A percentile compares a stretch with the other conserved stretches of the same genome.
Conservation (phyloP, 1,140 invertebrate species). For the Scaptomyza pallida region DNA sequence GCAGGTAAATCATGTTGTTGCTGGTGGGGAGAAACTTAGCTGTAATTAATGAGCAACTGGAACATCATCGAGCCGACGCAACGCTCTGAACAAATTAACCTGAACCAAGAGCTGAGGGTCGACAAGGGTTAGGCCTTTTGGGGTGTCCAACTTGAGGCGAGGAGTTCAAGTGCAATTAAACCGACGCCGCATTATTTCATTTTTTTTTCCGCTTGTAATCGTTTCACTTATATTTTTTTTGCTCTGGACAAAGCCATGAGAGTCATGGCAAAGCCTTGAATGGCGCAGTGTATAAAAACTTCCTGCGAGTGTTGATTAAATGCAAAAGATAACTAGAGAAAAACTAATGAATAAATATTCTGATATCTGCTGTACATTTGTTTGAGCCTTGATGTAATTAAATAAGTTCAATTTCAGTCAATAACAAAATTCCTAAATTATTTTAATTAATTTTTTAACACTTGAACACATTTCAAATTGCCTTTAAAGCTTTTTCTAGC, state of each 20-base stretch:
- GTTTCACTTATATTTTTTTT: constrained; percentile 35
- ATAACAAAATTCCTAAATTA: too few species aligned
- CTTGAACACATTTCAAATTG: too few species aligned
- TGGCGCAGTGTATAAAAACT: background rate
- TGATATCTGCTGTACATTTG: too few species aligned
- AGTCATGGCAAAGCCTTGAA: background rate
- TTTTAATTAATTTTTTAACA: too few species aligned
- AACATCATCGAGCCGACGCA: constrained; percentile 60
- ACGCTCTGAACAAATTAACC: constrained; percentile 77
- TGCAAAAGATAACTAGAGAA: background rate
- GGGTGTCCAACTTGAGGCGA: constrained; percentile 25
- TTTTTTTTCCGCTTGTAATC: constrained; percentile 60
- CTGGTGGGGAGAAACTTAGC: constrained; percentile 63
- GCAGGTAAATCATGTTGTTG: constrained; percentile 71
- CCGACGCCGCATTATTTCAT: constrained; percentile 54
- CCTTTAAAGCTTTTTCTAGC: too few species aligned
- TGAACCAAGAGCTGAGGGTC: constrained; percentile 52
- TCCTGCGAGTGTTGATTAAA: background rate
- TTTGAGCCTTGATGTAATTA: too few species aligned
- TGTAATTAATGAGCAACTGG: constrained; percentile 78
- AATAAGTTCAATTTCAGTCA: too few species aligned
- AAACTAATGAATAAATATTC: background rate
- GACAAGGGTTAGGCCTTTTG: background rate
- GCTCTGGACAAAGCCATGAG: background rate
- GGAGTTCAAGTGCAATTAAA: constrained; percentile 73